Evolutionary conservation across 2,797 vertebrate species (phyloP).

Genomic region (Microcaecilia unicolor): DNA sequence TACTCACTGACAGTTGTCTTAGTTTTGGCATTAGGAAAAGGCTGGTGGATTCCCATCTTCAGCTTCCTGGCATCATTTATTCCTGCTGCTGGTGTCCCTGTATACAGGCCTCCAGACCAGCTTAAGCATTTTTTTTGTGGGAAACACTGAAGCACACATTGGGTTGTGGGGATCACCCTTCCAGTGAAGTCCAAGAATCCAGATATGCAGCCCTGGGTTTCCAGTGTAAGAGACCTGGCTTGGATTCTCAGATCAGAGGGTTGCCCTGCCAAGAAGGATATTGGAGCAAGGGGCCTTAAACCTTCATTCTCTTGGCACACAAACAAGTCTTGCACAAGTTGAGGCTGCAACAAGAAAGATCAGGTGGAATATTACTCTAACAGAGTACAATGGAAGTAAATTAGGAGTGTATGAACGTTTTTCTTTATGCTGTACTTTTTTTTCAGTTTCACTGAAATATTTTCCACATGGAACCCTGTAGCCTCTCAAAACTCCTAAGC

Average conservation of each 20-base stretch:
- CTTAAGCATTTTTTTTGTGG: not conserved
- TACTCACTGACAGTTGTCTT: slow-evolving; percentile 31
- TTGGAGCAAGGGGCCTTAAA: slow-evolving; percentile 15
- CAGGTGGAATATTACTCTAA: slow-evolving; percentile 4
- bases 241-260: not conserved
- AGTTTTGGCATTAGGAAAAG: not conserved
- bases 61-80: not conserved
- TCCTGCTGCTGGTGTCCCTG: not conserved
- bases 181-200: not conserved
- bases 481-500: not conserved
- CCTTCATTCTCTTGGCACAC: not conserved
- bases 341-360: slow-evolving; percentile 22
- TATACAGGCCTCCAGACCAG: slow-evolving; percentile 1
- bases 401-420: not conserved
- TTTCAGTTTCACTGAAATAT: too few relatives aligned
- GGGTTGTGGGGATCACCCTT: not conserved
- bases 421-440: too few relatives aligned
- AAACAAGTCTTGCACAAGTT: slow-evolving; percentile 10
- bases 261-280: slow-evolving; percentile 15
- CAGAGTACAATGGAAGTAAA: not conserved
- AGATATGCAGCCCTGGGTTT: not conserved
- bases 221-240: not conserved
- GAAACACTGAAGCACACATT: not conserved
- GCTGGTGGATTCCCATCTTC: slow-evolving; percentile 1
- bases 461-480: accelerated